phyloP scores from a whole-genome alignment of 2,888 invertebrate species.

The Watsonalla binaria region DNA sequence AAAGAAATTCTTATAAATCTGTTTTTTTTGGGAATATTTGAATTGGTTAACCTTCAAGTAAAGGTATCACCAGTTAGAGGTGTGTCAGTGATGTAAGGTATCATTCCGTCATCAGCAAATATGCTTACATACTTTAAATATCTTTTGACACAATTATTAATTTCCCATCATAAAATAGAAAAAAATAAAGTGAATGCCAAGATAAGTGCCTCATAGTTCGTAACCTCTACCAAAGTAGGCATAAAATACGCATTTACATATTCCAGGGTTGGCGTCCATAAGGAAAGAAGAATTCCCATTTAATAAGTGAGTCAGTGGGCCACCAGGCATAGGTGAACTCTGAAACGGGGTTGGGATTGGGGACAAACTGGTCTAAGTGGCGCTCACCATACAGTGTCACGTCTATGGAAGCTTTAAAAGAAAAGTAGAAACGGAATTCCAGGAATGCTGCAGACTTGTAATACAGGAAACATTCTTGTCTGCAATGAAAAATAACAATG shows the following conservation, averaged over 20 bases:
- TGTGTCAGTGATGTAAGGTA: too few relatives aligned
- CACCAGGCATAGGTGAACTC: conserved; percentile 34
- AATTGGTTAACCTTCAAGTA: too few relatives aligned
- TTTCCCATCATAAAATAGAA: too few relatives aligned
- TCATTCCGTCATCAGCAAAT: too few relatives aligned
- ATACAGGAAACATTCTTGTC: conserved; percentile 46
- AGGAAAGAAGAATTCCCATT: neutral
- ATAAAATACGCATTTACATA: neutral
- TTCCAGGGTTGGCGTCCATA: neutral
- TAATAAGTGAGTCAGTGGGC: conserved; percentile 20
- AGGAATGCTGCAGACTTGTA: conserved; percentile 47
- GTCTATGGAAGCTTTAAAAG: conserved; percentile 39
- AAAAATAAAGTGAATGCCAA: too few relatives aligned
- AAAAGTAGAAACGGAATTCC: conserved; percentile 49
- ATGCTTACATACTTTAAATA: too few relatives aligned
- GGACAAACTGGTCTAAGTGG: conserved; percentile 7
- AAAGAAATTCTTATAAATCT: too few relatives aligned
- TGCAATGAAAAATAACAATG: conserved; percentile 21
- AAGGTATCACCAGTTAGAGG: too few relatives aligned
- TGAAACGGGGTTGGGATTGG: conserved; percentile 27
- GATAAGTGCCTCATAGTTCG: too few relatives aligned
- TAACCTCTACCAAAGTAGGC: too few relatives aligned
- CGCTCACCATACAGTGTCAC: conserved; percentile 41
- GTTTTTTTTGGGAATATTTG: too few relatives aligned
- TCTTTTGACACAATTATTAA: too few relatives aligned